Percentiles rank a stretch among this genome's conserved stretches.
Conservation (phyloP, 2,113 vertebrate genomes). For the Thunnus thynnus region DNA sequence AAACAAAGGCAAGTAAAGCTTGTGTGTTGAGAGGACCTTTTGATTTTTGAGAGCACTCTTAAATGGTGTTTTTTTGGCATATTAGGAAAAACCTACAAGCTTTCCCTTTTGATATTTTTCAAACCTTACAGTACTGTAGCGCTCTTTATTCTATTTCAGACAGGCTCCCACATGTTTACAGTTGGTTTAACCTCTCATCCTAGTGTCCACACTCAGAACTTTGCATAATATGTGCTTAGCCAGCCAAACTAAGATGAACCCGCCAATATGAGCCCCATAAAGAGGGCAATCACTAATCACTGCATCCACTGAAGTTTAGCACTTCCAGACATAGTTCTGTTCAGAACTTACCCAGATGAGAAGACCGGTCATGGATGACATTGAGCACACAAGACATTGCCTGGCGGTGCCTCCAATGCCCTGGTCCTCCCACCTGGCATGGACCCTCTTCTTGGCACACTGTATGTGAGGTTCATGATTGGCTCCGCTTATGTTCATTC, state of each 20-base stretch:
- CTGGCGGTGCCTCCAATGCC: too few species aligned
- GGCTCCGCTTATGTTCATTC: too few species aligned
- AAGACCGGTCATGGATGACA: not conserved
- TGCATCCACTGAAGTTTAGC: not conserved
- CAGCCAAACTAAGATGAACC: not conserved
- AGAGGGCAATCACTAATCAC: not conserved
- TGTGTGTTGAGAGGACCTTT: not conserved
- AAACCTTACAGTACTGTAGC: not conserved
- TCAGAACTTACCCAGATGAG: not conserved
- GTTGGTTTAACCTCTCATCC: too few species aligned
- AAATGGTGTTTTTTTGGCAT: not conserved
- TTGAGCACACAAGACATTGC: too few species aligned
- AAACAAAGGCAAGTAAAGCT: slow-evolving; percentile 21
- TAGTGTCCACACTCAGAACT: too few species aligned
- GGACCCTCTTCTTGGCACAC: too few species aligned
- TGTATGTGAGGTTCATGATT: too few species aligned
- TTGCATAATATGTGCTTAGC: not conserved
- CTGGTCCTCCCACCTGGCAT: too few species aligned
- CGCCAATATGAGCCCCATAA: not conserved
- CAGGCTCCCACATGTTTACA: too few species aligned
- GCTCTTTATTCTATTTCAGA: not conserved
- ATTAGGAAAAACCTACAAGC: not conserved
- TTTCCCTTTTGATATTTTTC: not conserved
- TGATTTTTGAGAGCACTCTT: slow-evolving; percentile 11
- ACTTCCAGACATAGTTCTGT: not conserved